Evolutionary conservation across 2,797 vertebrate genomes (phyloP).

Genomic region (Anniella stebbinsi): DNA sequence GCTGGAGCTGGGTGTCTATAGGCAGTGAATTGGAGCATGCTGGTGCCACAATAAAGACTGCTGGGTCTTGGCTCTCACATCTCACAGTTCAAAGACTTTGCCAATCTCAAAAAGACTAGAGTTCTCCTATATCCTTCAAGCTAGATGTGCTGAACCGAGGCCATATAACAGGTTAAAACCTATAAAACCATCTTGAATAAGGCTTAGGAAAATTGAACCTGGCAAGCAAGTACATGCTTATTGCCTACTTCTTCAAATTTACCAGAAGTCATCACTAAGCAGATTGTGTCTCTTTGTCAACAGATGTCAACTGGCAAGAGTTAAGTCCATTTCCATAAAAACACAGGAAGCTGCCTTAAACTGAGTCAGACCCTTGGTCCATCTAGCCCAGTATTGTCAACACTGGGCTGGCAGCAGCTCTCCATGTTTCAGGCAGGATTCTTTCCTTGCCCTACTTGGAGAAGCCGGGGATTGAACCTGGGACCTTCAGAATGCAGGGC

Average conservation of each 20-base stretch:
- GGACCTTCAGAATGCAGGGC: no score
- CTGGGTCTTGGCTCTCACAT: not conserved
- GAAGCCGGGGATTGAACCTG: no score
- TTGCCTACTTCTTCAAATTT: not conserved
- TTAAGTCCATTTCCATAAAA: not conserved
- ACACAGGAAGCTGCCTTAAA: no score
- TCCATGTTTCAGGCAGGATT: no score
- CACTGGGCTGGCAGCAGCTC: no score
- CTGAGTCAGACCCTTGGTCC: no score
- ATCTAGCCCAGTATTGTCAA: no score
- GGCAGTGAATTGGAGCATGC: not conserved
- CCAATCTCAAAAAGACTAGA: not conserved
- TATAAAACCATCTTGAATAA: not conserved
- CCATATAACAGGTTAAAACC: not conserved
- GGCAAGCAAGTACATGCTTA: not conserved
- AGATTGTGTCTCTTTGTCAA: not conserved
- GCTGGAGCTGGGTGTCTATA: not conserved
- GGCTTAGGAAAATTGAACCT: not conserved
- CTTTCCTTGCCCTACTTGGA: no score
- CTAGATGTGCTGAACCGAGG: not conserved
- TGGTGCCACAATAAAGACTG: not conserved
- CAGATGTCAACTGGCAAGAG: not conserved
- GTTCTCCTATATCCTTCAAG: not conserved
- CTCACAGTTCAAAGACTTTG: not conserved
- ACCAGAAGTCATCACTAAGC: not conserved